These are phyloP conservation scores for Helogale parvula DNA, from an alignment of 2,113 vertebrate genomes.

Conservation along the genomic window DNA sequence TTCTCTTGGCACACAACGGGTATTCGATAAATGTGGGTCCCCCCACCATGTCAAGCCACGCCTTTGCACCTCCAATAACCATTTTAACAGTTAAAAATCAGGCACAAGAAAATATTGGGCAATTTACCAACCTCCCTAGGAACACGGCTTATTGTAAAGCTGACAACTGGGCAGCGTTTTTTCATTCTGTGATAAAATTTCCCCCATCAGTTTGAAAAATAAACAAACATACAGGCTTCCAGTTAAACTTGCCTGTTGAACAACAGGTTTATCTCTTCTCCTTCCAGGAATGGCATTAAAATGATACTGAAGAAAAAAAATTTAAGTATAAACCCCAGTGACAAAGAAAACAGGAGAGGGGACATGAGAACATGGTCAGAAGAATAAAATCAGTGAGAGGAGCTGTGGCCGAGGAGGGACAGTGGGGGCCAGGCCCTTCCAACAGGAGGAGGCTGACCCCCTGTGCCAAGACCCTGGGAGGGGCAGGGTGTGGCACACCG, in stretches of 20 bases:
- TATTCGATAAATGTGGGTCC: background rate
- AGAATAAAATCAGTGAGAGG: background rate
- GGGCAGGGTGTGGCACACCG: fast-evolving
- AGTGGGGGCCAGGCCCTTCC: fast-evolving
- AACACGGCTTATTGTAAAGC: background rate
- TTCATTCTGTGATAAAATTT: background rate
- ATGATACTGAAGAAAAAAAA: background rate
- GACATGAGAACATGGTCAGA: background rate
- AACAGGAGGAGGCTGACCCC: fast-evolving
- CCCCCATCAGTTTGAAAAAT: background rate
- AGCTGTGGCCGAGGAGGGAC: no score
- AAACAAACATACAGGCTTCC: background rate
- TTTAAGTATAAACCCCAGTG: background rate
- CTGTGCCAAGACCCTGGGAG: no score
- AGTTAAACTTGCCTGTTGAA: background rate
- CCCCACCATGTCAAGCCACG: background rate
- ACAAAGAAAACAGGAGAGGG: slow-evolving; percentile 43
- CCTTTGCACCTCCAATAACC: background rate
- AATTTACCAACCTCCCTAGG: background rate
- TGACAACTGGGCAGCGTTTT: background rate
- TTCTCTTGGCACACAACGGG: background rate
- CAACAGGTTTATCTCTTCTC: background rate
- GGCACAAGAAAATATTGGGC: background rate
- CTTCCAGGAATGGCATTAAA: background rate
- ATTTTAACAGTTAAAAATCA: background rate